Evolutionary conservation across 2,888 invertebrate genomes (phyloP).

Genomic region (Patella caerulea): DNA sequence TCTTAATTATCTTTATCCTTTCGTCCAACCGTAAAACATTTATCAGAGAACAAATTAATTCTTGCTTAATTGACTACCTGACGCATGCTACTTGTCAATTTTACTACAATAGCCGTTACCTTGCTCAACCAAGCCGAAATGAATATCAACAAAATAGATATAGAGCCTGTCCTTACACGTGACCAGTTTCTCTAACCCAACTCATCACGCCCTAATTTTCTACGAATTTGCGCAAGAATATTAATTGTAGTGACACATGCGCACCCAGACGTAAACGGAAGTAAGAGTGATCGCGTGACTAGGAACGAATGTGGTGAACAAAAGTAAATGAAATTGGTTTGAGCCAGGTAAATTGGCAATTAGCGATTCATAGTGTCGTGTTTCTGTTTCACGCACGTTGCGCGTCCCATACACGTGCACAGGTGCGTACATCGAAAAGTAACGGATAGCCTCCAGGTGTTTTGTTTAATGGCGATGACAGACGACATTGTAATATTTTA

Average conservation of each 20-base stretch:
- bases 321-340: constrained; percentile 10
- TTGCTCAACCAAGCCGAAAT: not conserved
- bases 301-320: not conserved
- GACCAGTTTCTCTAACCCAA: not conserved
- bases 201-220: constrained; percentile 10
- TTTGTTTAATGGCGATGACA: not conserved
- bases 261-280: constrained; percentile 5
- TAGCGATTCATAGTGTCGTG: not conserved
- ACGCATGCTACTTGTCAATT: constrained; percentile 10
- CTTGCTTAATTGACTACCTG: constrained; percentile 4
- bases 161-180: not conserved
- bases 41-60: constrained; percentile 8
- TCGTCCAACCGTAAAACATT: not conserved
- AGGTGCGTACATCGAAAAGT: constrained; percentile 6
- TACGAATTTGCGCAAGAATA: constrained; percentile 5
- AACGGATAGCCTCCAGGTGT: constrained; percentile 1
- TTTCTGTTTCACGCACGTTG: not conserved
- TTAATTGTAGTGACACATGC: constrained; percentile 9
- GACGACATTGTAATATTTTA: not conserved
- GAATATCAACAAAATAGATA: not conserved
- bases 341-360: constrained; percentile 7
- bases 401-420: not conserved
- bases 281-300: constrained; percentile 7
- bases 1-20: constrained; percentile 6
- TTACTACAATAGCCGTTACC: not conserved